Conservation (phyloP, 1,140 invertebrate species). For the Tachypleus tridentatus region DNA sequence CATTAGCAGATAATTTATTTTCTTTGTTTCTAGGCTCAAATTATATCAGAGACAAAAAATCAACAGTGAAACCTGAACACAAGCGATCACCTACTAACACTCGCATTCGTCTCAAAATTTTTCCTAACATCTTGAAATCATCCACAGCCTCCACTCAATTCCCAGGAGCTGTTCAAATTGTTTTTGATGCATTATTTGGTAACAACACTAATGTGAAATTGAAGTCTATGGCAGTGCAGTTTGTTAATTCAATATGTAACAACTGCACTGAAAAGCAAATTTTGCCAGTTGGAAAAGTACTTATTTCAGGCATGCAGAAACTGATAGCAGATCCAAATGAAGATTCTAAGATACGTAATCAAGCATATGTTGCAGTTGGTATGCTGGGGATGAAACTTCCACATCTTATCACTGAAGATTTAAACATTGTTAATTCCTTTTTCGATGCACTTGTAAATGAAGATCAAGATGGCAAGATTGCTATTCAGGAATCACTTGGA, state of each 20-base stretch:
- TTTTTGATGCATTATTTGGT: conserved; percentile 78
- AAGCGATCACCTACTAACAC: conserved; percentile 60
- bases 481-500: conserved; percentile 54
- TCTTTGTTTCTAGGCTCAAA: conserved; percentile 59
- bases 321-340: conserved; percentile 45
- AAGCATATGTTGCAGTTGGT: conserved; percentile 63
- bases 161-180: conserved; percentile 53
- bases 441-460: conserved; percentile 50
- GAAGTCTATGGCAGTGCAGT: conserved; percentile 64
- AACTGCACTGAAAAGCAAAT: conserved; percentile 48
- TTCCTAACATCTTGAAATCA: conserved; percentile 68
- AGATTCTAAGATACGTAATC: conserved; percentile 45
- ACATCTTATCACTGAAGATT: conserved; percentile 51
- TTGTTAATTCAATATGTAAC: conserved; percentile 56
- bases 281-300: conserved; percentile 46
- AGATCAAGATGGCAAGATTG: conserved; percentile 46
- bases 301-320: conserved; percentile 56
- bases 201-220: conserved; percentile 67
- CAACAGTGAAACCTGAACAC: conserved; percentile 43
- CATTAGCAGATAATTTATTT: conserved; percentile 57
- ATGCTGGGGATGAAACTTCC: conserved; percentile 55
- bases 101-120: conserved; percentile 66
- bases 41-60: conserved; percentile 38
- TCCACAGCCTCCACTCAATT: conserved; percentile 63
- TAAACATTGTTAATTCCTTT: conserved; percentile 48